phyloP scores from a whole-genome alignment of 1,140 invertebrate genomes.

The Brachionus calyciflorus region DNA sequence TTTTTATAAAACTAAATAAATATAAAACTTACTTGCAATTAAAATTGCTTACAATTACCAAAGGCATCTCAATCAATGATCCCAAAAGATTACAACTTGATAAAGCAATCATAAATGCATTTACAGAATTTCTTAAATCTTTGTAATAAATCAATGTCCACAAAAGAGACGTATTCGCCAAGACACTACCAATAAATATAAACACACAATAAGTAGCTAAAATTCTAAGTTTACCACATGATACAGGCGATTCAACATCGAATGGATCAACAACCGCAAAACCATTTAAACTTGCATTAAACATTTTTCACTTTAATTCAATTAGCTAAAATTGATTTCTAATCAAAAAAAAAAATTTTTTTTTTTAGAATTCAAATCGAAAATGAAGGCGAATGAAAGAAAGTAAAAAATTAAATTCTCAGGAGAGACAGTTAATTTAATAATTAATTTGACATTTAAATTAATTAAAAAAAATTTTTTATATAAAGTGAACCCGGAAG shows the following conservation, averaged over 20 bases:
- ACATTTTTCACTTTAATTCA: too few species aligned
- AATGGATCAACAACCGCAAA: neutral
- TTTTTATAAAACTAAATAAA: neutral
- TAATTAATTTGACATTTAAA: too few species aligned
- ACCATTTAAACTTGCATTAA: too few species aligned
- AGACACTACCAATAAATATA: neutral
- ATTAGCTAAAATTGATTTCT: too few species aligned
- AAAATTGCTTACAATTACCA: constrained; percentile 36
- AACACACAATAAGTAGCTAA: constrained; percentile 3
- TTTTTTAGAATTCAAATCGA: too few species aligned
- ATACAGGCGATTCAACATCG: neutral
- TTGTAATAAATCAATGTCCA: constrained; percentile 15
- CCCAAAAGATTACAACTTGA: constrained; percentile 5
- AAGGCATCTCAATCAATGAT: constrained; percentile 8
- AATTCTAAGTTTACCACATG: neutral
- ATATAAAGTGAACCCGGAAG: too few species aligned
- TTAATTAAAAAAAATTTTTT: too few species aligned
- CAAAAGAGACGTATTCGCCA: neutral
- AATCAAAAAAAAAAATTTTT: too few species aligned
- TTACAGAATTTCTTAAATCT: constrained; percentile 16
- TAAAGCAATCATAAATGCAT: constrained; percentile 11
- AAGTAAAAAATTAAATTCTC: too few species aligned
- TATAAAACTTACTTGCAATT: constrained; percentile 37
- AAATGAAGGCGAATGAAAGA: too few species aligned
- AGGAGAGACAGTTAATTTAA: too few species aligned